A percentile compares a stretch with the other conserved stretches of the same genome.
phyloP scores from a whole-genome alignment of 2,888 invertebrate species.

The Dryobota labecula region DNA sequence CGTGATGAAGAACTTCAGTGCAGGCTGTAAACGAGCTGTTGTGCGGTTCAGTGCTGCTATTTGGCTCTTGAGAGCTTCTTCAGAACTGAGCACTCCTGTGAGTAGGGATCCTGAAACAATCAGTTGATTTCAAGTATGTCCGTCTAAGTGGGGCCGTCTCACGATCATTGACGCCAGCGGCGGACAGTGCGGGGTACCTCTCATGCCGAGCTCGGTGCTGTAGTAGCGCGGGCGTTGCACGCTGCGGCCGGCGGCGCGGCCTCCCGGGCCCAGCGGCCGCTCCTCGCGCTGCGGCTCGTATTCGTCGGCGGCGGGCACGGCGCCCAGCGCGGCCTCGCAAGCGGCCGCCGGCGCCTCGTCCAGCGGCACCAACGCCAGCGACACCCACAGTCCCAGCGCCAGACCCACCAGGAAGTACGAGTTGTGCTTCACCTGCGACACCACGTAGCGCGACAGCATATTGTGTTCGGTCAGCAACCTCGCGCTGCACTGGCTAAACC shows the following conservation, averaged over 20 bases:
- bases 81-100: slow-evolving; percentile 95
- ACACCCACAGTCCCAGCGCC: slow-evolving; percentile 89
- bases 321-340: slow-evolving; percentile 54
- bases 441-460: slow-evolving; percentile 86
- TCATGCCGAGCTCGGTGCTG: slow-evolving; percentile 98
- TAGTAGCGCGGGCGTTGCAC: slow-evolving; percentile 97
- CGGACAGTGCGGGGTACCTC: slow-evolving; percentile 75
- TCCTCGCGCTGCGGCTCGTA: slow-evolving; percentile 84
- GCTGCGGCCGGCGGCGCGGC: slow-evolving; percentile 79
- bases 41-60: slow-evolving; percentile 98
- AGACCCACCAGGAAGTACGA: slow-evolving; percentile 91
- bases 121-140: background rate
- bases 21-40: slow-evolving; percentile 95
- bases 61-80: slow-evolving; percentile 93
- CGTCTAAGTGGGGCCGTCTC: background rate
- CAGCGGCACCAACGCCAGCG: slow-evolving; percentile 87
- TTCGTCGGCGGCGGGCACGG: slow-evolving; percentile 72
- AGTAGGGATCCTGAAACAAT: slow-evolving; percentile 89
- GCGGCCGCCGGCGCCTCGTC: slow-evolving; percentile 77
- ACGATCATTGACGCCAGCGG: background rate
- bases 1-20: slow-evolving; percentile 95
- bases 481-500: slow-evolving; percentile 9
- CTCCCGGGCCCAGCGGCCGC: slow-evolving; percentile 74
- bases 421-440: slow-evolving; percentile 89
- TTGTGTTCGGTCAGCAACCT: slow-evolving; percentile 42